Conservation (phyloP, 2,888 invertebrate genomes). For the Tipula vernalis region DNA sequence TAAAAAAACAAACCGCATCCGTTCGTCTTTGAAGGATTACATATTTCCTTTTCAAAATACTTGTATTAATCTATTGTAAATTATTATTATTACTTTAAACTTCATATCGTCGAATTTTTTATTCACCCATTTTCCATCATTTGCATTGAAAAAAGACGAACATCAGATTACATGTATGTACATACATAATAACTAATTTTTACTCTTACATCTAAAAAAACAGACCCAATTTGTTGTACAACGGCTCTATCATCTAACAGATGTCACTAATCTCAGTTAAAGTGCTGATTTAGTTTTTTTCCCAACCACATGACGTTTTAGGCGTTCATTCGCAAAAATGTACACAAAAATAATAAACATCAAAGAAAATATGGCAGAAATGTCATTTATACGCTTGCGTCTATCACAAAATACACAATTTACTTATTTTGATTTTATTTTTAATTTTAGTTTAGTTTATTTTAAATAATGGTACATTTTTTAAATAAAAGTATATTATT, state of each 20-base stretch:
- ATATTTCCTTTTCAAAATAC: too few species aligned
- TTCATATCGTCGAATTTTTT: too few species aligned
- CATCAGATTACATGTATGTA: too few species aligned
- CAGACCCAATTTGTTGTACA: too few species aligned
- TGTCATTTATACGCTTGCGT: conserved; percentile 10
- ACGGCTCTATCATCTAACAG: background rate
- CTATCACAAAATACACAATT: background rate
- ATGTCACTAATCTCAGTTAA: background rate
- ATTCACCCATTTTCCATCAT: too few species aligned
- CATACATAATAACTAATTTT: too few species aligned
- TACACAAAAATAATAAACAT: background rate
- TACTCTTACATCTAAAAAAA: too few species aligned
- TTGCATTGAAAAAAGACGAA: too few species aligned
- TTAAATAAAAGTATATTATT: background rate
- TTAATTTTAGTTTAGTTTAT: background rate
- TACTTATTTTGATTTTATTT: background rate
- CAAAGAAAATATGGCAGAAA: conserved; percentile 7
- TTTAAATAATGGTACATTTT: background rate
- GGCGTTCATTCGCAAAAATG: background rate
- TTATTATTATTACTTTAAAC: too few species aligned
- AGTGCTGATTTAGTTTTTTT: background rate
- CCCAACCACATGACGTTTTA: background rate
- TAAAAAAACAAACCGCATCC: too few species aligned
- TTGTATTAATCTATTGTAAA: too few species aligned
- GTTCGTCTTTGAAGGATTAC: too few species aligned